Percentiles rank a stretch among this genome's conserved stretches.
These are phyloP conservation scores for Sepioteuthis lessoniana DNA, from an alignment of 2,888 invertebrate species.

Conservation along the genomic window DNA sequence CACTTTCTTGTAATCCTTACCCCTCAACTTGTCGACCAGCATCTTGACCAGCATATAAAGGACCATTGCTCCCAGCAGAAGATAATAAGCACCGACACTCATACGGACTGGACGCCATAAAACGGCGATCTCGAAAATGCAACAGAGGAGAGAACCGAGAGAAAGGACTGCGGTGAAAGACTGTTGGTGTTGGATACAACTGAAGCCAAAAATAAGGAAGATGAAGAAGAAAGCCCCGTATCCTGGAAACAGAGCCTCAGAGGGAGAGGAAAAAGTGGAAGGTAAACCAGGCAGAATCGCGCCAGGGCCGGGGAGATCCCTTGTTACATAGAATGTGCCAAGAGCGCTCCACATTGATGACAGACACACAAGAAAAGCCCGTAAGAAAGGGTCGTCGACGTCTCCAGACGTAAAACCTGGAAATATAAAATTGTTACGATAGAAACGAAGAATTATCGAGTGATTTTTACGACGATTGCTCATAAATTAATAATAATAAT, in stretches of 20 bases:
- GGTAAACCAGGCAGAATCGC: constrained; percentile 50
- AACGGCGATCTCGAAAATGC: constrained; percentile 58
- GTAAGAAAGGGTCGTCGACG: constrained; percentile 53
- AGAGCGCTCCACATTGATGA: constrained; percentile 58
- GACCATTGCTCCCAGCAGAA: constrained; percentile 55
- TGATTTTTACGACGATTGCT: not conserved
- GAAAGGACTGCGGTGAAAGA: constrained; percentile 56
- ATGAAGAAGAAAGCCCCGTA: constrained; percentile 58
- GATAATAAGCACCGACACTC: constrained; percentile 59
- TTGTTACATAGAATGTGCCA: constrained; percentile 56
- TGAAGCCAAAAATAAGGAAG: constrained; percentile 56
- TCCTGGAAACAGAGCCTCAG: constrained; percentile 58
- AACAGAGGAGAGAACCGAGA: constrained; percentile 56
- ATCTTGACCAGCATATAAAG: constrained; percentile 52
- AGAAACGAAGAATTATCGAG: not conserved
- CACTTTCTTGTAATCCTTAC: not conserved
- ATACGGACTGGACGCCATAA: constrained; percentile 57
- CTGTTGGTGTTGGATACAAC: constrained; percentile 54
- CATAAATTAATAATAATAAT: too few relatives aligned
- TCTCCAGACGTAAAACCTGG: constrained; percentile 59
- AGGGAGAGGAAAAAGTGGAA: not conserved
- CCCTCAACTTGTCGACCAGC: not conserved
- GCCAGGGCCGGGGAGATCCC: constrained; percentile 49
- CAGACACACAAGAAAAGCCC: constrained; percentile 57
- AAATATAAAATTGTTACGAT: not conserved